Evolutionary conservation across 2,797 vertebrate species (phyloP), one percentile per base, ranked within the genome.

Genomic region (Sparidentex hasta): DNA sequence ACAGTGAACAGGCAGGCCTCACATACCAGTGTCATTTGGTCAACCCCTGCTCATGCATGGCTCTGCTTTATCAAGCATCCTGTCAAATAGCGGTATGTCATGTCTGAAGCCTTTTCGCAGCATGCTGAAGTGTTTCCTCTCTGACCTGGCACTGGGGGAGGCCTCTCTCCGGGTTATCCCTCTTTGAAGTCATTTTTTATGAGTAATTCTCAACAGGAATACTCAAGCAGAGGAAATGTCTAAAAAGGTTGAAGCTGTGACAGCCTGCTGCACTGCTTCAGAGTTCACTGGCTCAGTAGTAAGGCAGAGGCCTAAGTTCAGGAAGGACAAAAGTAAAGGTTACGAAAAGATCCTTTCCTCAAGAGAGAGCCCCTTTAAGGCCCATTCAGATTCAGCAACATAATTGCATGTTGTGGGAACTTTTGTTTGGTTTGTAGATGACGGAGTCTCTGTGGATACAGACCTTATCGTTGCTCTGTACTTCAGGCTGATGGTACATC

Each of bases 101-200:
- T 61, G 58, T 85, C 67, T 84, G 74, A 77, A 76, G 69, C 67
- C 63, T 82, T 71, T 83, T 27, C 57, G 41, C 78, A 52, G 67
- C 72, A 25, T 64, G 20, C 67, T 76, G 58, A 65, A 87, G 65
- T 65, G 77, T 78, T 38, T 90, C 78, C 86, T 87, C 76, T 75
- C 67, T 87, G 85, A 88, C 91, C 89, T 82, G 72, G 66, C 71
- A 62, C 68, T 47, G 66, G 59, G 14, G 52, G 80, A 76, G 84
- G 76, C 68, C 87, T 84, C 85, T 72, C 46, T 64, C 65, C 77
- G 74, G 80, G 80, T 84, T 90, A 79, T 86, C 79, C 89, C 54
- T 51, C 91, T 91, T 92, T 94, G 90, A 93, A 94, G 90, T 93
- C 86, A 86, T 90, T 95, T 90, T 90, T 94, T 92, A 88, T 91